phyloP scores from a whole-genome alignment of 2,113 vertebrate genomes.

The Dipodomys merriami region DNA sequence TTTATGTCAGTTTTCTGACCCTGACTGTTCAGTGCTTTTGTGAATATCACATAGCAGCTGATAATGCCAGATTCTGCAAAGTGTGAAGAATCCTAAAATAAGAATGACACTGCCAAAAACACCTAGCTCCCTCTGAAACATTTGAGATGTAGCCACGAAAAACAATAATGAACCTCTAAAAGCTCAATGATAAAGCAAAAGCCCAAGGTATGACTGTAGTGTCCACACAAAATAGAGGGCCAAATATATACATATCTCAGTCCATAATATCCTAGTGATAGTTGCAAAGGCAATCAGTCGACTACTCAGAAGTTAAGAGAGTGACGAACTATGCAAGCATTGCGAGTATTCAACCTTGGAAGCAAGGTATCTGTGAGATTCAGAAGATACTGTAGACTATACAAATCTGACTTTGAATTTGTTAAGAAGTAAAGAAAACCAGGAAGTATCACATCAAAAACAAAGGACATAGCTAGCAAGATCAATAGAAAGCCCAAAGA shows the following conservation, averaged over 20 bases:
- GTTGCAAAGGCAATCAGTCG: not conserved
- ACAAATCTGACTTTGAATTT: not conserved
- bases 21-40: not conserved
- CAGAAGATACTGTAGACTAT: not conserved
- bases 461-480: too few relatives aligned
- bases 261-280: not conserved
- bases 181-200: conserved; percentile 29
- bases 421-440: not conserved
- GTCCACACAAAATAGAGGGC: not conserved
- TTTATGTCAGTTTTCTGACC: not conserved
- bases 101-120: conserved; percentile 49
- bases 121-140: conserved; percentile 30
- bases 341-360: not conserved
- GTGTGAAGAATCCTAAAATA: conserved; percentile 60
- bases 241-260: not conserved
- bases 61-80: conserved; percentile 34
- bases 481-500: too few relatives aligned
- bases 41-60: conserved; percentile 36
- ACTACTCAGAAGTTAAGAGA: not conserved
- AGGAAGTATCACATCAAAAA: not conserved
- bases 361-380: not conserved
- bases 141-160: not conserved
- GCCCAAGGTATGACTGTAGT: not conserved
- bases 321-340: fast-evolving
- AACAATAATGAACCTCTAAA: not conserved